Conservation (phyloP, 2,113 vertebrate genomes). For the Spea bombifrons region DNA sequence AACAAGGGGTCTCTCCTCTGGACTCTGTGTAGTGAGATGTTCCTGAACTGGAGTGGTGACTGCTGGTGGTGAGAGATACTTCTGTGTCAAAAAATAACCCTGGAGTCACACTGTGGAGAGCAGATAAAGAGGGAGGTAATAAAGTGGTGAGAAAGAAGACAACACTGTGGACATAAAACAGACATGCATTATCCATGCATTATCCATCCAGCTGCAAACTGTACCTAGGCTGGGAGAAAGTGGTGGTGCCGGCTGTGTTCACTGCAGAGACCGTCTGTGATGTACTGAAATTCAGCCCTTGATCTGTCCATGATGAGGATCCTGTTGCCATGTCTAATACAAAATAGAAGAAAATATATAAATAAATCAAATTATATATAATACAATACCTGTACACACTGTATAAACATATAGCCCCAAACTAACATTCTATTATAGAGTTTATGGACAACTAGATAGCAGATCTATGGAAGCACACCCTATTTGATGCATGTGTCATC, state of each 20-base stretch:
- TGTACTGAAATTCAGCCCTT: constrained; percentile 66
- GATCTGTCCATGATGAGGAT: constrained; percentile 68
- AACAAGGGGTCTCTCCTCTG: constrained; percentile 76
- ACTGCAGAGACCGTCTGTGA: constrained; percentile 56
- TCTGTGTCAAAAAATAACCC: constrained; percentile 70
- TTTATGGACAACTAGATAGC: too few species aligned
- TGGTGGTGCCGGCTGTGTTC: constrained; percentile 53
- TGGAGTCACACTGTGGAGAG: constrained; percentile 59
- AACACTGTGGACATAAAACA: not conserved
- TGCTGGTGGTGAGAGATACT: constrained; percentile 72
- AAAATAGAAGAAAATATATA: not conserved
- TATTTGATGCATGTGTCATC: too few species aligned
- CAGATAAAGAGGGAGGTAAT: not conserved
- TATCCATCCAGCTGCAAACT: not conserved
- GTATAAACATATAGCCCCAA: too few species aligned
- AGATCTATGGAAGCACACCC: too few species aligned
- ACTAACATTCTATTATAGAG: too few species aligned
- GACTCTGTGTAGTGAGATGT: constrained; percentile 72
- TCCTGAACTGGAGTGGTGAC: constrained; percentile 71
- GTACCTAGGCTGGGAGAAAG: constrained; percentile 68
- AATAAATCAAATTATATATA: too few species aligned
- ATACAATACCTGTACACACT: too few species aligned
- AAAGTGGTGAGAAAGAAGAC: not conserved
- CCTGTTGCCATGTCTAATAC: constrained; percentile 73
- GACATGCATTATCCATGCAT: not conserved